A percentile compares a stretch with the other conserved stretches of the same genome.
Evolutionary conservation across 2,888 invertebrate species (phyloP).

Genomic region (Neocrepidodera transversa): DNA sequence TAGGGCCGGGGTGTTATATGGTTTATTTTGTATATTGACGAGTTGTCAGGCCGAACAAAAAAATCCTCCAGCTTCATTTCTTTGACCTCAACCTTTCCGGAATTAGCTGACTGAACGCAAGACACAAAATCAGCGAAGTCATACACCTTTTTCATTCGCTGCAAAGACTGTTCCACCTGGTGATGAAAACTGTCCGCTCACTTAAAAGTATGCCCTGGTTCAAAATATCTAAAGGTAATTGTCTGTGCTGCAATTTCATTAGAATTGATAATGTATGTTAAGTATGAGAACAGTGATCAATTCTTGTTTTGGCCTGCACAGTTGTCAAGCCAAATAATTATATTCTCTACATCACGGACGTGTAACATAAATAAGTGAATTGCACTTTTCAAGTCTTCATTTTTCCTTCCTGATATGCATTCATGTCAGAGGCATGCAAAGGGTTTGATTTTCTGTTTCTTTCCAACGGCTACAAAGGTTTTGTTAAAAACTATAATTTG

Average conservation of each 20-base stretch:
- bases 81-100: conserved; percentile 32
- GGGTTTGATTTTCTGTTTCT: conserved; percentile 27
- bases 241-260: too few relatives aligned
- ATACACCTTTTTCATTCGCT: conserved; percentile 28
- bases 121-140: conserved; percentile 32
- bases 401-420: conserved; percentile 39
- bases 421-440: conserved; percentile 47
- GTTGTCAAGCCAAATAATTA: conserved; percentile 37
- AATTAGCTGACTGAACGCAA: conserved; percentile 29
- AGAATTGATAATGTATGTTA: conserved; percentile 36
- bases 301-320: conserved; percentile 37
- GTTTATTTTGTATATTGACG: conserved; percentile 27
- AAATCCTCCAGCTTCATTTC: conserved; percentile 31
- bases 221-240: conserved; percentile 16
- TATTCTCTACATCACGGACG: conserved; percentile 24
- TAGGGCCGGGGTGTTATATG: conserved; percentile 17
- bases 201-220: conserved; percentile 38
- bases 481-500: conserved; percentile 44
- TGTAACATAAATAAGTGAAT: conserved; percentile 30
- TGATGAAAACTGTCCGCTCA: conserved; percentile 36
- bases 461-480: conserved; percentile 42
- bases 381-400: conserved; percentile 43
- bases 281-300: conserved; percentile 33
- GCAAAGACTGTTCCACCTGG: conserved; percentile 33
- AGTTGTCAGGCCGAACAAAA: conserved; percentile 29